These are phyloP conservation scores for Chromobotia macracanthus DNA, from an alignment of 2,797 vertebrate genomes.

Conservation along the genomic window DNA sequence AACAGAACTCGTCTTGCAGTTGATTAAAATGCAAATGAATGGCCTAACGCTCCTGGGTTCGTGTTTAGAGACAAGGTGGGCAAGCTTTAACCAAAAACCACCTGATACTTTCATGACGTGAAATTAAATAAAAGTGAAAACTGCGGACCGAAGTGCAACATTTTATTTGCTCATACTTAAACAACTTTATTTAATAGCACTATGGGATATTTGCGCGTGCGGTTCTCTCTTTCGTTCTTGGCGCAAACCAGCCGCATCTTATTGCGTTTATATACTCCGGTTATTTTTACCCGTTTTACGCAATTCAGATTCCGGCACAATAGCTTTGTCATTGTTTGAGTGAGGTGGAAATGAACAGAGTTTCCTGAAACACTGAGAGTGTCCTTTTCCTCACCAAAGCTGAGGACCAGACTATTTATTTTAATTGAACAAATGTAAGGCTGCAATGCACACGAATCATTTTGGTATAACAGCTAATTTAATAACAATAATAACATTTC, in stretches of 20 bases:
- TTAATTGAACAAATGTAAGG: not conserved
- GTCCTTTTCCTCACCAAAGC: constrained; percentile 28
- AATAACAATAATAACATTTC: not conserved
- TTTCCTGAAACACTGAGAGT: constrained; percentile 81
- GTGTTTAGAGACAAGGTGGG: constrained; percentile 36
- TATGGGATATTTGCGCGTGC: not conserved
- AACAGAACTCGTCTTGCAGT: constrained; percentile 47
- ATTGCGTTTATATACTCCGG: constrained; percentile 58
- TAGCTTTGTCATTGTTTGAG: constrained; percentile 66
- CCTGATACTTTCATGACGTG: constrained; percentile 1
- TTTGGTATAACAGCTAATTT: no score
- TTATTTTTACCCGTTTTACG: constrained; percentile 90
- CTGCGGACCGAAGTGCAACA: not conserved
- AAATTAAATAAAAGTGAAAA: not conserved
- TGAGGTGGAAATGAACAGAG: constrained; percentile 89
- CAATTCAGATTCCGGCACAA: constrained; percentile 82
- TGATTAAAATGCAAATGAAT: constrained; percentile 69
- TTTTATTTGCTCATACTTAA: not conserved
- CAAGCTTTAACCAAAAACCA: constrained; percentile 8
- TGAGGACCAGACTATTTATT: not conserved
- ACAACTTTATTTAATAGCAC: not conserved
- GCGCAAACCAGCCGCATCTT: constrained; percentile 1
- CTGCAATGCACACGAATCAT: not conserved
- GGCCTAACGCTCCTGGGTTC: constrained; percentile 40
- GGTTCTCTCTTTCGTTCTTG: constrained; percentile 76